A percentile compares a stretch with the other conserved stretches of the same genome.
Evolutionary conservation across 2,797 vertebrate genomes (phyloP).

Genomic region (Manis javanica): DNA sequence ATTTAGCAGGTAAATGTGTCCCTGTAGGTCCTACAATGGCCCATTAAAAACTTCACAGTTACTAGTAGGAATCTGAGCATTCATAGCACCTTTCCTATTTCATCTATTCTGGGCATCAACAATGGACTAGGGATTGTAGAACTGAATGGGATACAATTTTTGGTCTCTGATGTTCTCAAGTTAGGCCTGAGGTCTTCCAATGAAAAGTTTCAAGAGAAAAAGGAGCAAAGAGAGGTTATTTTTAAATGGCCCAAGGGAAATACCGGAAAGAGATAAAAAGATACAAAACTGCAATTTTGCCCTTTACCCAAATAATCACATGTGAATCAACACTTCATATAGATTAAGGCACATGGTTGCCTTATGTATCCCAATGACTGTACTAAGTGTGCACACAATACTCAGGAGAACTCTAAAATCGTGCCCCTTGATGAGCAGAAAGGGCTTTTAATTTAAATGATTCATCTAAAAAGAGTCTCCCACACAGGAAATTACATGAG

Average conservation of each 20-base stretch:
- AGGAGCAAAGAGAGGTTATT: conserved; percentile 26
- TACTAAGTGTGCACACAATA: conserved; percentile 47
- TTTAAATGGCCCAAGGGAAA: conserved; percentile 57
- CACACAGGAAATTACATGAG: conserved; percentile 79
- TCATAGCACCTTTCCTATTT: not conserved
- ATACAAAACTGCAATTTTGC: conserved; percentile 34
- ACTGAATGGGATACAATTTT: not conserved
- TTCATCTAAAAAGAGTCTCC: conserved; percentile 79
- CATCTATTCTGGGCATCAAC: not conserved
- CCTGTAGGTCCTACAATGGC: not conserved
- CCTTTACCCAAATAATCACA: conserved; percentile 55
- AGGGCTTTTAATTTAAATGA: conserved; percentile 78
- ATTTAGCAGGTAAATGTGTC: conserved; percentile 15
- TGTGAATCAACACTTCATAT: conserved; percentile 45
- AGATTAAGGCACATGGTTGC: conserved; percentile 39
- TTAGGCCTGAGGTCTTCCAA: not conserved
- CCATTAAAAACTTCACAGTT: conserved; percentile 37
- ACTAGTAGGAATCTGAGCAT: not conserved
- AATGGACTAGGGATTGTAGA: not conserved
- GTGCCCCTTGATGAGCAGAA: conserved; percentile 71
- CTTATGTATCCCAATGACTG: conserved; percentile 57
- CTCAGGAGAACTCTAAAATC: conserved; percentile 68
- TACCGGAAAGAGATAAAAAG: not conserved
- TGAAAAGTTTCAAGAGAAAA: conserved; percentile 45
- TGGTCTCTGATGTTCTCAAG: not conserved